Evolutionary conservation across 2,888 invertebrate species (phyloP), one percentile per base, ranked within the genome.

Genomic region (Clitarchus hookeri): DNA sequence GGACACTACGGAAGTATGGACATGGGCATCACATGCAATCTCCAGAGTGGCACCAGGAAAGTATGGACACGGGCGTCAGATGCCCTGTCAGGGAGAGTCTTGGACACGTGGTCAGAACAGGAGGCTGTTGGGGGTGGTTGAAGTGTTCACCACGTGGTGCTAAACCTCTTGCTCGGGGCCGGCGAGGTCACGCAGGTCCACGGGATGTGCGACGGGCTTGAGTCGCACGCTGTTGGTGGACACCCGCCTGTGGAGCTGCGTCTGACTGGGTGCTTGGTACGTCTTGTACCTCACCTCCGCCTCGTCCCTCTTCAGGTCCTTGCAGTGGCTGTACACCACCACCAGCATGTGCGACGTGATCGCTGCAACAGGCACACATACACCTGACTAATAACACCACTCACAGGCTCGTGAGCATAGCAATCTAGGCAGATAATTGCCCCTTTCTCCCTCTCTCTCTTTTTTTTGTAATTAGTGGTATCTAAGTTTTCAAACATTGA

Each of bases 241-340:
- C 82, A 82, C 82, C 82, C 82, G 13, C 36, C 82, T 82, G 82
- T 82, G 82, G 12, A 82, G 82, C 26, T 82, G 27, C 9, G 82
- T 82, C 82, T 82, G 27, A 23, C 82, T 27, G 27, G 27, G 82
- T 0, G 44, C 27, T 8, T 25, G 44, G 36, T 36, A 36, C 27
- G 82, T 36, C 44, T 82, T 82, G 65, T n/a, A 65, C 12, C 82
- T 26, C 19, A 36, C 36, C 44, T 82, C 82, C 6, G 82, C 44
- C 44, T 82, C 82, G 27, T 82, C 82, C 44, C 44, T 82, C 36
- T 82, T 82, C 82, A 82, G 82, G 19, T 82, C 82, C 44, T 82
- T 82, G 44, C 82, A 82, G 82, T 82, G 82, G 44, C 82, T 82
- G 82, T 82, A 82, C 82, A 82, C 82, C 4, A 82, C 82, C 44